These are phyloP conservation scores for Phainopepla nitens DNA, from an alignment of 2,113 vertebrate genomes.

Conservation along the genomic window DNA sequence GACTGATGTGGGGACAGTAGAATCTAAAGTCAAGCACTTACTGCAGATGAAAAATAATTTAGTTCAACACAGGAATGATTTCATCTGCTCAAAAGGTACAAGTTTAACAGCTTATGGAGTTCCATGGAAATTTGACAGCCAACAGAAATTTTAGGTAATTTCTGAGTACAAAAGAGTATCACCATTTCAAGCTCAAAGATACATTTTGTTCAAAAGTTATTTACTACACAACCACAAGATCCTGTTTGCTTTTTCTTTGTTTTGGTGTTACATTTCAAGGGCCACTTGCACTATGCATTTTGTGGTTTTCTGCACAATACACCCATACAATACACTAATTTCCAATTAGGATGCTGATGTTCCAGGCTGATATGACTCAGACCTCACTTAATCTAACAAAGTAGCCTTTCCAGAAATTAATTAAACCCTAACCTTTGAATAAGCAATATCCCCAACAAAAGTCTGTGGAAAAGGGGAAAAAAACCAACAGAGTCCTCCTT, in stretches of 20 bases:
- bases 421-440: background rate
- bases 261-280: background rate
- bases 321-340: background rate
- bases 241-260: background rate
- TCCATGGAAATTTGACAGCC: background rate
- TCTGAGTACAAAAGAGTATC: background rate
- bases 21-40: background rate
- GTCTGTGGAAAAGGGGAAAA: background rate
- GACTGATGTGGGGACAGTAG: background rate
- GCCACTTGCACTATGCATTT: background rate
- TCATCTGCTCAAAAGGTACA: background rate
- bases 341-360: background rate
- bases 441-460: background rate
- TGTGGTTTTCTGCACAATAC: background rate
- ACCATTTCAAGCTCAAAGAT: background rate
- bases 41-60: background rate
- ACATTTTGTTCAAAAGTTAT: background rate
- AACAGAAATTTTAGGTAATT: background rate
- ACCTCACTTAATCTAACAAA: background rate
- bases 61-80: background rate
- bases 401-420: conserved; percentile 6
- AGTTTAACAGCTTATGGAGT: background rate
- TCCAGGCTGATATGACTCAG: background rate
- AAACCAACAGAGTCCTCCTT: background rate
- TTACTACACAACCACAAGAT: background rate